These are phyloP conservation scores for Gallirallus australis DNA, from an alignment of 2,797 vertebrate species.

Conservation along the genomic window DNA sequence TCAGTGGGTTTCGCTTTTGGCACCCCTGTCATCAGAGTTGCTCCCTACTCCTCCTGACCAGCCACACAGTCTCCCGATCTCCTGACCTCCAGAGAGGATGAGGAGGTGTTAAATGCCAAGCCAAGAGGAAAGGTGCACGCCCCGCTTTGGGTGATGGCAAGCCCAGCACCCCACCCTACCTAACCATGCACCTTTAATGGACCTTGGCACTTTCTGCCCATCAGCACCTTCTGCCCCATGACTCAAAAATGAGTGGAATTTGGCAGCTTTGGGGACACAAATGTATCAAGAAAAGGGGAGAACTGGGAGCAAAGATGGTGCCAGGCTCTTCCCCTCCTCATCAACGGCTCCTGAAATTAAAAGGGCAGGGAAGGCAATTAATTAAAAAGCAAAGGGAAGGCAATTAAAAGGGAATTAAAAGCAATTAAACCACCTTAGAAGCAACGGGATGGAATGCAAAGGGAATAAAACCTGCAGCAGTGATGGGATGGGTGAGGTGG, in stretches of 20 bases:
- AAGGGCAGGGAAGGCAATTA: not conserved
- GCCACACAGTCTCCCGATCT: fast-evolving
- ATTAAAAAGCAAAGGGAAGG: not conserved
- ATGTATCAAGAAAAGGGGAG: not conserved
- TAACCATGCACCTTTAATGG: fast-evolving
- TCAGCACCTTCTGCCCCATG: fast-evolving
- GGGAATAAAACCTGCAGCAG: not conserved
- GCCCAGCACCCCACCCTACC: not conserved
- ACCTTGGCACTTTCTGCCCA: fast-evolving
- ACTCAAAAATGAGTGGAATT: fast-evolving
- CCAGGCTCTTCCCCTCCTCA: not conserved
- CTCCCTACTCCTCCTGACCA: fast-evolving
- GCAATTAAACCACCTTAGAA: not conserved
- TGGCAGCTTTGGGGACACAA: fast-evolving
- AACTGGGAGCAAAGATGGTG: not conserved
- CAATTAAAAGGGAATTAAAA: not conserved
- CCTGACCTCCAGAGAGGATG: not conserved
- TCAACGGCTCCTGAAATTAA: fast-evolving
- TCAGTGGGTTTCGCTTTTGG: too few species aligned
- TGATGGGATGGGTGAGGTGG: not conserved
- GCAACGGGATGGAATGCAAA: fast-evolving
- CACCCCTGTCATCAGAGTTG: fast-evolving
- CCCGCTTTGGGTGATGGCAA: not conserved
- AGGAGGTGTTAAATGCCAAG: not conserved
- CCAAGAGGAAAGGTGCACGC: not conserved